Base-by-base conservation (phyloP, 2,797 vertebrate species). In the Chlorospingus flavigularis region DNA sequence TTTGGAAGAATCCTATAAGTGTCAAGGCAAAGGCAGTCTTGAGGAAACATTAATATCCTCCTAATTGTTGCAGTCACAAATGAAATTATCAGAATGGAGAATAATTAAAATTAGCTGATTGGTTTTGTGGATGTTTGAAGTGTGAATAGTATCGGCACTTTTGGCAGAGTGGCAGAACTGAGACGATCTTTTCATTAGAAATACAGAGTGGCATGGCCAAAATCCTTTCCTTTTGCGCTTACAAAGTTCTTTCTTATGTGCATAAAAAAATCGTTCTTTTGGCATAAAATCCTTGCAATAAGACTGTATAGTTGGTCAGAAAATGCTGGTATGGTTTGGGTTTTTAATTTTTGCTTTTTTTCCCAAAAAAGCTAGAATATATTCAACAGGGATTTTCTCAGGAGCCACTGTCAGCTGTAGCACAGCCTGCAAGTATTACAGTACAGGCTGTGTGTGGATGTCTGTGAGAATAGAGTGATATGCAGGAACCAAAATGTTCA, bases 291-390 rank as follows among this genome's bases (percentile, higher is more conserved):
- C 1, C 4, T 74, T 83, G 5, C 43, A 40, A 3, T 60, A 75
- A 60, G 14, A 51, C 13, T 33, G 10, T 30, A 13, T 20, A 12
- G 12, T 23, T 55, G n/a, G 31, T 68, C 19, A 68, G 42, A 71
- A 72, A 92, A 76, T n/a, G 3, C 20, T 65, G 72, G 6, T 47
- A 30, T 43, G 5, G 3, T 31, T 67, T 60, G 15, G 6, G 0
- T 11, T 33, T 33, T 18, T 37, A 7, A 3, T 37, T 37, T 58
- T 42, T 20, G 5, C 25, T 51, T 37, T 25, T 10, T 9, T 2
- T 0, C 0, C 13, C 0, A 17, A 2, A 1, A 25, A 74, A 62
- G 1, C 0, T 2, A 17, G 24, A 17, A 9, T 84, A 3, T 58
- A 54, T 74, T 93, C 14, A 37, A 26, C 10, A 85, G 26, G 3